Conservation (phyloP, 2,797 vertebrate genomes). For the Amphiprion clarkii region DNA sequence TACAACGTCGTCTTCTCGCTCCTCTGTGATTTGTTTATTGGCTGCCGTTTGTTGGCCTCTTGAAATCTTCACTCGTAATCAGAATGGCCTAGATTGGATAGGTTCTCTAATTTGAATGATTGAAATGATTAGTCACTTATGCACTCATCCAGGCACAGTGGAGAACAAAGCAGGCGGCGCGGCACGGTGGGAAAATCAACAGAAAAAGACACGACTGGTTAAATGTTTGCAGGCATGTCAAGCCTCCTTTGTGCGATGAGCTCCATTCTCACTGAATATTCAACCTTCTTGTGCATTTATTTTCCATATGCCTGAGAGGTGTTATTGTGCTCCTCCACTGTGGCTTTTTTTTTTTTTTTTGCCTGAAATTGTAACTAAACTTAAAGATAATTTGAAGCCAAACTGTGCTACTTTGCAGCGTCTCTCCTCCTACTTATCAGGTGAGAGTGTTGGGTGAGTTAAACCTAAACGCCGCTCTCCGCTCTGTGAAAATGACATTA, state of each 20-base stretch:
- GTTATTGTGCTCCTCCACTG: neutral
- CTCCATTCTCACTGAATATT: constrained; percentile 19
- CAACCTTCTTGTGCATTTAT: constrained; percentile 29
- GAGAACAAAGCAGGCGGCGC: constrained; percentile 17
- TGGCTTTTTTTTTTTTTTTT: neutral
- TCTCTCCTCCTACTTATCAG: constrained; percentile 18
- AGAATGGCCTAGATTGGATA: constrained; percentile 5
- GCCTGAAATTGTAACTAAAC: constrained; percentile 12
- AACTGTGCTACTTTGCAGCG: constrained; percentile 15
- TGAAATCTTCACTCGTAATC: constrained; percentile 13
- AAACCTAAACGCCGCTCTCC: constrained; percentile 50
- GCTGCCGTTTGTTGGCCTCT: constrained; percentile 4
- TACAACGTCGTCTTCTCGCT: neutral
- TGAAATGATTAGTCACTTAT: constrained; percentile 34
- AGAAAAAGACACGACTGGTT: neutral
- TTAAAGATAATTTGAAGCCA: constrained; percentile 37
- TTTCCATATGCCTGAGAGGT: constrained; percentile 18
- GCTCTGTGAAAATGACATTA: constrained; percentile 58
- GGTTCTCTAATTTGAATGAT: constrained; percentile 28
- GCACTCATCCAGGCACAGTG: constrained; percentile 5
- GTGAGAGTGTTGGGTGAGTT: constrained; percentile 24
- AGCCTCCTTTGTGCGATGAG: constrained; percentile 25
- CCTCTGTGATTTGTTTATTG: neutral
- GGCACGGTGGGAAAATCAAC: constrained; percentile 3
- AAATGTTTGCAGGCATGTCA: constrained; percentile 26